Base-by-base conservation (phyloP, 1,140 invertebrate species). In the Eueides isabella region DNA sequence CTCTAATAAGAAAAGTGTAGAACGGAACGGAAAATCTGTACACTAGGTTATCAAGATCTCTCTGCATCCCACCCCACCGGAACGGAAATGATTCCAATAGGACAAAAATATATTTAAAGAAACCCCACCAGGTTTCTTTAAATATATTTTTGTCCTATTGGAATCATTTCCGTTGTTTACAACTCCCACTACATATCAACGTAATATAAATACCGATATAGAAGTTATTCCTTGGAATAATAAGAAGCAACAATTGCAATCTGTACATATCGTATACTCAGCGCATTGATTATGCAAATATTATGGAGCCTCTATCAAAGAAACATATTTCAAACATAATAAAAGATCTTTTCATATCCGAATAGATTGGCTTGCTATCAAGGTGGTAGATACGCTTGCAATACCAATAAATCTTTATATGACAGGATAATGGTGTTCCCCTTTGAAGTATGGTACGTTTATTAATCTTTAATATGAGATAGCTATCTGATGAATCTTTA, bases 401-500 rank as follows among this genome's bases (percentile, higher is more conserved):
- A 71, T 67, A 23, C 55, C 68, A 71, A 79, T 79, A 76, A 79
- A 79, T 79, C 74, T 79, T 73, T 48, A 61, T 77, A 77, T 70
- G 77, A 79, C 77, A 79, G 71, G 19, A 76, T 76, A 79, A 79
- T 79, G 30, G 74, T 66, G 71, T 73, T 77, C 71, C 67, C 30
- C 63, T 76, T 73, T 73, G 77, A 79, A 74, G 74, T 79, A 79
- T 79, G 77, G 73, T 70, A 68, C 65, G 73, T 75, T 78, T 79
- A 79, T 76, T 74, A 76, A 76, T 72, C 64, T 74, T 68, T 67
- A 72, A 72, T 74, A 71, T 48, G 26, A 66, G 71, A 76, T 75
- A 64, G 74, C 48, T 65, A 67, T 77, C 75, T 44, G 69, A 66
- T 64, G 72, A 76, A 64, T 68, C 66, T 61, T 72, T 71, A 75